Percentiles rank a stretch among this genome's conserved stretches.
Evolutionary conservation across 1,140 invertebrate species (phyloP).

Genomic region (Zophobas morio): DNA sequence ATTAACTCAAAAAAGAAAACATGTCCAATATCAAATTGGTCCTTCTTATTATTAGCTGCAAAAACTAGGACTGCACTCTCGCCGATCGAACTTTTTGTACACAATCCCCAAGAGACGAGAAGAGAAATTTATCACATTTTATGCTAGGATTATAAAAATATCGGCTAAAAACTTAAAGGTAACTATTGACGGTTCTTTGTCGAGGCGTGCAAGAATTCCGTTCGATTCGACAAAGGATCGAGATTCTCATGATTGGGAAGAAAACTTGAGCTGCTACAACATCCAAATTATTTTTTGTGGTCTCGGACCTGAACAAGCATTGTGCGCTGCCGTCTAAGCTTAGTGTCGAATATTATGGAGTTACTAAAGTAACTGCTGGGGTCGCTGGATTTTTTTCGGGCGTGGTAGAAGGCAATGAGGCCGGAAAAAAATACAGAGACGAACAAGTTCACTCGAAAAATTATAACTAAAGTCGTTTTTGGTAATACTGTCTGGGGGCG

Average conservation of each 20-base stretch:
- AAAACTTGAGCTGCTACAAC: constrained; percentile 13
- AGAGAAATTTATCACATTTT: background rate
- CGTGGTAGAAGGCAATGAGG: constrained; percentile 7
- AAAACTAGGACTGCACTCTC: background rate
- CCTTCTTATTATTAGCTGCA: background rate
- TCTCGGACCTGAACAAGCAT: background rate
- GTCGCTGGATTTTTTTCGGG: background rate
- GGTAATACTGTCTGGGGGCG: too few relatives aligned
- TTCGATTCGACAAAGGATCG: background rate
- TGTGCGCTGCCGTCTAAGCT: constrained; percentile 31
- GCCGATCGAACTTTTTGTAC: background rate
- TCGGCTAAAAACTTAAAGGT: background rate
- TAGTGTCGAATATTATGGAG: background rate
- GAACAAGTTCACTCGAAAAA: too few relatives aligned
- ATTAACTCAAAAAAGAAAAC: constrained; percentile 21
- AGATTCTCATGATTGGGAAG: background rate
- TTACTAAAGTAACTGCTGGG: too few relatives aligned
- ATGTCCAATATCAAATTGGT: constrained; percentile 39
- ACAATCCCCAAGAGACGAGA: background rate
- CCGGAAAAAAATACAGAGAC: too few relatives aligned
- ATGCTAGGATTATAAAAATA: background rate
- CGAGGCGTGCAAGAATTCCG: too few relatives aligned
- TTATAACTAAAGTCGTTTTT: too few relatives aligned
- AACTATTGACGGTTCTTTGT: background rate
- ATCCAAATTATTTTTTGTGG: constrained; percentile 26